Base-by-base conservation (phyloP, 2,113 vertebrate species). In the Actenoides hombroni region DNA sequence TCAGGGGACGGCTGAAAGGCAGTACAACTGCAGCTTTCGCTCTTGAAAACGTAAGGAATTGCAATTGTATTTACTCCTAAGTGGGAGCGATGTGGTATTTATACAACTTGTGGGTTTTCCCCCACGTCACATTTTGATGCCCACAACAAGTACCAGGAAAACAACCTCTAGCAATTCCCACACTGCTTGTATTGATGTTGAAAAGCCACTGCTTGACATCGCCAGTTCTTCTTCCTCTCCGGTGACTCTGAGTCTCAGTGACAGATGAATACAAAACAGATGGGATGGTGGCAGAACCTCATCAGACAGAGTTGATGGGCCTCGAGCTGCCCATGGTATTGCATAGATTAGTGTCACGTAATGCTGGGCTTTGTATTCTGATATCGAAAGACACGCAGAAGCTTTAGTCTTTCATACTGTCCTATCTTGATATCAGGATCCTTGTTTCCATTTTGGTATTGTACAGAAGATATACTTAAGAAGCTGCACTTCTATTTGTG, bases 251-350 rank as follows among this genome's bases (percentile, higher is more conserved):
- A 85, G 78, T 71, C 33, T 73, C 95, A 8, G 61, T 82, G 95
- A 71, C 95, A 90, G 82, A 87, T 64, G 74, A 87, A 96, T 39
- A 79, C 33, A 76, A 78, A 96, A 16, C 92, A 91, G 84, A 94
- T 57, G 65, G 81, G 82, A 68, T 16, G 7, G 91, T 75, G 76
- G 73, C 88, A 94, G 88, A 92, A 84, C 83, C 60, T 81, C 83
- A 63, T 91, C 80, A 74, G 69, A 86, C 37, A 39, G 73, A 90
- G 64, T 59, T 24, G 42, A 92, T 9, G 42, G 68, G 76, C 83
- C 65, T 60, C 88, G 39, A 78, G 81, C 88, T 88, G 88, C 80
- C 42, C 18, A 0, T 6, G 60, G 42, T 51, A 67, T 19, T 0
- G 16, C 83, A 84, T 31, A 74, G 46, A 80, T 92, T 21, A 84